These are phyloP conservation scores for Drosophila rellima DNA, from an alignment of 2,888 invertebrate species.

Conservation along the genomic window DNA sequence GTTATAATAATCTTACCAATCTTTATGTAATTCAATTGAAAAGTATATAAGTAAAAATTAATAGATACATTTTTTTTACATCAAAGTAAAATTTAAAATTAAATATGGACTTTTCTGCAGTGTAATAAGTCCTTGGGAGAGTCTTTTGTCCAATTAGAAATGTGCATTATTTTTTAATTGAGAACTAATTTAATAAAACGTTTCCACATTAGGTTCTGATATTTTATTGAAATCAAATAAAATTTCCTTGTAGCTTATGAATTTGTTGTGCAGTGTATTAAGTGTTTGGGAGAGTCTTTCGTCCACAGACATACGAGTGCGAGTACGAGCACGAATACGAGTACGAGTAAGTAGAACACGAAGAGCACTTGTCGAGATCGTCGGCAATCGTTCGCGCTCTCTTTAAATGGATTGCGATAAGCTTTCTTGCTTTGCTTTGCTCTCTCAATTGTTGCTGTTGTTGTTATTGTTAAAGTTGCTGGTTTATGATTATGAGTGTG, in stretches of 20 bases:
- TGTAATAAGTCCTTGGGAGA: no score
- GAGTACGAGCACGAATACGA: conserved; percentile 8
- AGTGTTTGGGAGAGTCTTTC: conserved; percentile 14
- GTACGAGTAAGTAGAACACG: conserved; percentile 7
- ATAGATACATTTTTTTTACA: no score
- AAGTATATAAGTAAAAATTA: no score
- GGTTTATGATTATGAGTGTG: conserved; percentile 10
- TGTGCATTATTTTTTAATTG: no score
- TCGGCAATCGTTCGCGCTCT: conserved; percentile 14
- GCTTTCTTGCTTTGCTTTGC: conserved; percentile 29
- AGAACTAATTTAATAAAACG: background rate
- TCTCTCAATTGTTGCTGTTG: conserved; percentile 34
- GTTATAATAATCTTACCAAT: no score
- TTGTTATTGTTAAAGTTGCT: conserved; percentile 8
- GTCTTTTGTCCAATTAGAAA: no score
- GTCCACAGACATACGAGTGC: background rate
- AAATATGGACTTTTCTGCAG: no score
- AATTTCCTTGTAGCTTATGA: no score
- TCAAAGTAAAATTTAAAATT: no score
- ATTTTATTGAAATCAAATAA: background rate
- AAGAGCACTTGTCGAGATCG: conserved; percentile 18
- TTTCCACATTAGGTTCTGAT: background rate
- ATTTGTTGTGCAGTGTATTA: conserved; percentile 12
- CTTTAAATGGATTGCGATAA: conserved; percentile 46
- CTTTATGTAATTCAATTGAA: no score